These are phyloP conservation scores for Poecilobothrus nobilitatus DNA, from an alignment of 2,888 invertebrate genomes.

Conservation along the genomic window DNA sequence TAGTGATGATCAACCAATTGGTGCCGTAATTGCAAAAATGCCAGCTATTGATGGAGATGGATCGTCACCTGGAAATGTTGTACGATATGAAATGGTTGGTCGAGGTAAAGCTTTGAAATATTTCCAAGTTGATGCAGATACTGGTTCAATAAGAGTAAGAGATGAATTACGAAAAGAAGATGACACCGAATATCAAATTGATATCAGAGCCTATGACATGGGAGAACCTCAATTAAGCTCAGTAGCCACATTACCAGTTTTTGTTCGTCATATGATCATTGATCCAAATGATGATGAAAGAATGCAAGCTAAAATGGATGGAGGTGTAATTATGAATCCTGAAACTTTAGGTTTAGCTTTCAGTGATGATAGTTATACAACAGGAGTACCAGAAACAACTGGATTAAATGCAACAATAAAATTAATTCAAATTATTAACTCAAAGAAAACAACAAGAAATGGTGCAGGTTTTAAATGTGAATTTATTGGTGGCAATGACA, in stretches of 20 bases:
- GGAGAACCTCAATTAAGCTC: slow-evolving; percentile 78
- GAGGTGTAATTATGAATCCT: slow-evolving; percentile 34
- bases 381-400: slow-evolving; percentile 64
- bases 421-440: slow-evolving; percentile 42
- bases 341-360: slow-evolving; percentile 64
- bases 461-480: slow-evolving; percentile 61
- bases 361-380: slow-evolving; percentile 75
- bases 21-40: slow-evolving; percentile 68
- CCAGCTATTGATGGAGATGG: slow-evolving; percentile 77
- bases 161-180: slow-evolving; percentile 79
- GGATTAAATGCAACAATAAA: slow-evolving; percentile 41
- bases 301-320: slow-evolving; percentile 31
- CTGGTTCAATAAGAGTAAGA: slow-evolving; percentile 68
- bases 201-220: slow-evolving; percentile 76
- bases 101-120: slow-evolving; percentile 73
- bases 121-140: slow-evolving; percentile 80
- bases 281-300: slow-evolving; percentile 51
- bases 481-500: slow-evolving; percentile 66
- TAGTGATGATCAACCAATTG: slow-evolving; percentile 74
- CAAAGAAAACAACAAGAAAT: slow-evolving; percentile 36
- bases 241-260: slow-evolving; percentile 70
- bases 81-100: slow-evolving; percentile 71
- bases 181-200: slow-evolving; percentile 81
- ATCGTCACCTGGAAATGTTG: slow-evolving; percentile 73
- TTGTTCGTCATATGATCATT: slow-evolving; percentile 71